A percentile compares a stretch with the other conserved stretches of the same genome.
Conservation (phyloP, 2,888 invertebrate species). For the Cheilosia variabilis region DNA sequence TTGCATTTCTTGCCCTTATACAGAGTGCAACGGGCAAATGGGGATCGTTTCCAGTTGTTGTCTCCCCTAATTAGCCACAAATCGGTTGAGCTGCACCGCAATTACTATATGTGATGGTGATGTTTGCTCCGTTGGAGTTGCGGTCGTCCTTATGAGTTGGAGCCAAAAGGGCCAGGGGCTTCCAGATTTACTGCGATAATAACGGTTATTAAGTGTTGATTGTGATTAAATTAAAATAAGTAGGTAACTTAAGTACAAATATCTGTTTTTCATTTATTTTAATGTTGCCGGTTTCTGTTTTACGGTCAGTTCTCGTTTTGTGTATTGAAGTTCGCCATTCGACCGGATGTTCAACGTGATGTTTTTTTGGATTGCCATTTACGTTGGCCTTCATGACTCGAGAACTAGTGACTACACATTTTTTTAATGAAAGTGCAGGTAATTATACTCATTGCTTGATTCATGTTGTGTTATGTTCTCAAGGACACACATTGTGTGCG, state of each 20-base stretch:
- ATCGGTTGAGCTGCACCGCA: slow-evolving; percentile 34
- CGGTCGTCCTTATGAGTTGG: background rate
- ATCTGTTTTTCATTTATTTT: slow-evolving; percentile 54
- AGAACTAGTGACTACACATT: slow-evolving; percentile 10
- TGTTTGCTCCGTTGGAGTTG: slow-evolving; percentile 16
- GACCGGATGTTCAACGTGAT: slow-evolving; percentile 33
- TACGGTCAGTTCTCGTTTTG: background rate
- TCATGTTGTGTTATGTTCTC: background rate
- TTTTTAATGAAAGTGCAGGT: slow-evolving; percentile 16
- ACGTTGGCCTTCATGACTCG: slow-evolving; percentile 21
- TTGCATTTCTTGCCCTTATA: slow-evolving; percentile 7
- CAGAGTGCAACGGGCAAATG: background rate
- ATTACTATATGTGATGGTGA: slow-evolving; percentile 19
- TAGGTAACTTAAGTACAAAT: slow-evolving; percentile 43
- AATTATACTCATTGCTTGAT: slow-evolving; percentile 7
- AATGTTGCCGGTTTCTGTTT: slow-evolving; percentile 28
- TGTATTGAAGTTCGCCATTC: slow-evolving; percentile 13
- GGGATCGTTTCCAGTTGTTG: slow-evolving; percentile 44
- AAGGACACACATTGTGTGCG: slow-evolving; percentile 18
- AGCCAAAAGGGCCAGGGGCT: slow-evolving; percentile 1
- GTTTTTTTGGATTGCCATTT: slow-evolving; percentile 21
- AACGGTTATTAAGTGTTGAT: slow-evolving; percentile 62
- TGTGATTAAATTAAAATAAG: slow-evolving; percentile 59
- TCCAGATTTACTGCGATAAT: slow-evolving; percentile 35
- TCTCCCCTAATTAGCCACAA: slow-evolving; percentile 40